Evolutionary conservation across 2,797 vertebrate genomes (phyloP).

Genomic region (Glossophaga mutica): DNA sequence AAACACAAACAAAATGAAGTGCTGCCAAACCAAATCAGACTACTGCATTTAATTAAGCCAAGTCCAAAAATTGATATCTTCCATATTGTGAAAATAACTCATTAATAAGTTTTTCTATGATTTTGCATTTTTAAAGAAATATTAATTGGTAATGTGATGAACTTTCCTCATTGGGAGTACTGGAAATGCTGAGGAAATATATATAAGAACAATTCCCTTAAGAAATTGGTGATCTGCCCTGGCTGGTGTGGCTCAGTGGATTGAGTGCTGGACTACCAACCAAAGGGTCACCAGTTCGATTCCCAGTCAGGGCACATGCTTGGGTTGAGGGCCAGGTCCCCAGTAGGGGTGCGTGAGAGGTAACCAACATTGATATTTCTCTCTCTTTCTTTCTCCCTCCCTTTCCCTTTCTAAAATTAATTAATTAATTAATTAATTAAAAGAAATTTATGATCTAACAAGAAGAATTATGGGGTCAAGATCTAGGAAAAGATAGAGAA

Average conservation of each 20-base stretch:
- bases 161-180: background rate
- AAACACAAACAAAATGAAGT: background rate
- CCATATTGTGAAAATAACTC: background rate
- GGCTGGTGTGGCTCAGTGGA: too few species aligned
- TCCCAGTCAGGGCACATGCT: too few species aligned
- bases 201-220: background rate
- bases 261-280: too few species aligned
- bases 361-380: too few species aligned
- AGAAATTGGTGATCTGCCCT: background rate
- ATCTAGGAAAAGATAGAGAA: background rate
- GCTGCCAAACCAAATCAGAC: background rate
- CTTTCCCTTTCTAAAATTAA: too few species aligned
- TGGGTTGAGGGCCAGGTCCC: too few species aligned
- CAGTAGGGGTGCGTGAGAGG: too few species aligned
- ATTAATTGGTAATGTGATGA: background rate
- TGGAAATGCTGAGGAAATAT: background rate
- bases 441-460: background rate
- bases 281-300: too few species aligned
- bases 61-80: background rate
- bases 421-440: too few species aligned
- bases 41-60: background rate
- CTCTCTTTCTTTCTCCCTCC: too few species aligned
- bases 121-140: slow-evolving; percentile 20
- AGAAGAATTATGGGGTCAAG: background rate
- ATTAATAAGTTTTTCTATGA: background rate